These are phyloP conservation scores for Pseudomyrmex concolor DNA, from an alignment of 1,140 invertebrate species.

Conservation along the genomic window DNA sequence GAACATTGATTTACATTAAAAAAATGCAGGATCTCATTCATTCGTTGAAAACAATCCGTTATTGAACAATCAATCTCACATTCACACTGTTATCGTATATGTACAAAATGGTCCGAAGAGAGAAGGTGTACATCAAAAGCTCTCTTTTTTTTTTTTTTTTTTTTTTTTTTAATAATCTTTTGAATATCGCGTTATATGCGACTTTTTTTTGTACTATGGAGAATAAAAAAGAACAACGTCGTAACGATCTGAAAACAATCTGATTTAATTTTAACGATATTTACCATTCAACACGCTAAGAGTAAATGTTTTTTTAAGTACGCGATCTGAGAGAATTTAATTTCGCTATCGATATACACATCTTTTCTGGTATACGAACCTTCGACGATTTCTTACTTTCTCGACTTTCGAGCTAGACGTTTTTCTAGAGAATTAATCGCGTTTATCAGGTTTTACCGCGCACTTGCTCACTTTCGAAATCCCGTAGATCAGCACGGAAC, in stretches of 20 bases:
- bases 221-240: background rate
- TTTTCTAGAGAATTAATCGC: background rate
- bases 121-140: constrained; percentile 18
- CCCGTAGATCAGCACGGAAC: background rate
- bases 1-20: constrained; percentile 2
- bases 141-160: background rate
- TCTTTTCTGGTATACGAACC: constrained; percentile 5
- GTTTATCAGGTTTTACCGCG: background rate
- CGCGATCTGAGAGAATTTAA: background rate
- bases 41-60: constrained; percentile 38
- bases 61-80: constrained; percentile 30
- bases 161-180: no score
- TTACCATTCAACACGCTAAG: background rate
- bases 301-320: no score
- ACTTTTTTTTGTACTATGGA: no score
- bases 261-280: background rate
- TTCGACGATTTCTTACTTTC: background rate
- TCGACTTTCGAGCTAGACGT: constrained; percentile 15
- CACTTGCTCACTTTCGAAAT: background rate
- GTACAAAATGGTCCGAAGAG: constrained; percentile 15
- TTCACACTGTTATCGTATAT: constrained; percentile 22
- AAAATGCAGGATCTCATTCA: constrained; percentile 19
- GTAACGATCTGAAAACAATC: background rate
- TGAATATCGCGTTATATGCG: background rate
- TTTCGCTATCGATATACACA: constrained; percentile 25